Evolutionary conservation across 2,113 vertebrate species (phyloP).

Genomic region (Rhinolophus ferrumequinum): DNA sequence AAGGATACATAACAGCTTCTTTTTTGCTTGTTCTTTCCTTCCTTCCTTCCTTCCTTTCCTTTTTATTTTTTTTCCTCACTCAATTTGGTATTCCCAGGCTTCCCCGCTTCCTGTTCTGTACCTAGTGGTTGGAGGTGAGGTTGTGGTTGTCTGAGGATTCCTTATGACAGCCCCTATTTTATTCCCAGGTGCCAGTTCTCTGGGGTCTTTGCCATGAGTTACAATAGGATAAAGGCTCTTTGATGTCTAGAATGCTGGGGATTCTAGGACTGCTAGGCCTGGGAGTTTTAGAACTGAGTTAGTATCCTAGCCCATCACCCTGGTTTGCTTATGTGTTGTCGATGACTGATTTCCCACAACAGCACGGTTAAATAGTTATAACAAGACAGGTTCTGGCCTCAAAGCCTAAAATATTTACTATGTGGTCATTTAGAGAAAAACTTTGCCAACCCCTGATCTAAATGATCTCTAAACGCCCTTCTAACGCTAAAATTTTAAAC

Average conservation of each 20-base stretch:
- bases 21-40: background rate
- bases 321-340: background rate
- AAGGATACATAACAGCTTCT: background rate
- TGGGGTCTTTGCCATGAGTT: background rate
- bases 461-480: background rate
- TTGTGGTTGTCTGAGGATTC: background rate
- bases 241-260: background rate
- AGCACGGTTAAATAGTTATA: background rate
- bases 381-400: background rate
- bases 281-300: background rate
- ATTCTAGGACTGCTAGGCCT: background rate
- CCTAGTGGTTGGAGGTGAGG: background rate
- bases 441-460: background rate
- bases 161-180: background rate
- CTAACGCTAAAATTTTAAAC: slow-evolving; percentile 21
- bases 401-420: slow-evolving; percentile 32
- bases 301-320: background rate
- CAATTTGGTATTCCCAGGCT: background rate
- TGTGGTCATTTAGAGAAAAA: slow-evolving; percentile 24
- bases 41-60: no score
- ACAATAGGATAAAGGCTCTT: background rate
- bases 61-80: background rate
- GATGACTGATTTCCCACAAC: background rate
- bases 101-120: background rate
- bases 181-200: background rate